These are phyloP conservation scores for Wasmannia auropunctata DNA, from an alignment of 1,140 invertebrate species.

Conservation along the genomic window DNA sequence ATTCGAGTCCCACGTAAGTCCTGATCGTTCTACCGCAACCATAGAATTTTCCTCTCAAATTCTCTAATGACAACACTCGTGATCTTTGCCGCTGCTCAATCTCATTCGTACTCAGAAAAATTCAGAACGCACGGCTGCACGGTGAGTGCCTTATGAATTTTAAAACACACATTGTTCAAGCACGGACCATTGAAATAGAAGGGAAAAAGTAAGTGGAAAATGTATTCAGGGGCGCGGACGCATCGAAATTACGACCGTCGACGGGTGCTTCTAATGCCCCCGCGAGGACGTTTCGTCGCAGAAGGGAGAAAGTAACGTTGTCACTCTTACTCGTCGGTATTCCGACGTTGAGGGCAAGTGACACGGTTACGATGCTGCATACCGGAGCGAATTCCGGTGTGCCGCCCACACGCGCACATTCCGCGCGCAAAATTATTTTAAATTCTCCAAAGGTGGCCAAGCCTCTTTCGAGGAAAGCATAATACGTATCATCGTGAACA, in stretches of 20 bases:
- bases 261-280: slow-evolving; percentile 36
- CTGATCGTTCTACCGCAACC: not conserved
- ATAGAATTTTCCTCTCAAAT: not conserved
- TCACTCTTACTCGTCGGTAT: slow-evolving; percentile 31
- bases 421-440: slow-evolving; percentile 4
- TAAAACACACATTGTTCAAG: slow-evolving; percentile 8
- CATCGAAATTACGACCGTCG: slow-evolving; percentile 42
- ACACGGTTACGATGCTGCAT: not conserved
- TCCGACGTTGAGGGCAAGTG: not conserved
- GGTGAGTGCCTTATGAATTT: slow-evolving; percentile 51
- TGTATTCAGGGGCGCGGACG: slow-evolving; percentile 31
- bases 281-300: not conserved
- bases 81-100: not conserved
- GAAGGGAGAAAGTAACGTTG: slow-evolving; percentile 39
- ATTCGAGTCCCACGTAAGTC: not conserved
- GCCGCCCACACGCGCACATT: not conserved
- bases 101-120: not conserved
- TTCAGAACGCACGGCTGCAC: slow-evolving; percentile 12
- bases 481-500: not conserved
- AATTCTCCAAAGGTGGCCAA: not conserved
- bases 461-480: not conserved
- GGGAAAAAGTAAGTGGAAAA: not conserved
- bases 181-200: not conserved
- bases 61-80: not conserved
- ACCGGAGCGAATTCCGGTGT: slow-evolving; percentile 6